These are phyloP conservation scores for Latheticus oryzae DNA, from an alignment of 2,888 invertebrate genomes.

Conservation along the genomic window DNA sequence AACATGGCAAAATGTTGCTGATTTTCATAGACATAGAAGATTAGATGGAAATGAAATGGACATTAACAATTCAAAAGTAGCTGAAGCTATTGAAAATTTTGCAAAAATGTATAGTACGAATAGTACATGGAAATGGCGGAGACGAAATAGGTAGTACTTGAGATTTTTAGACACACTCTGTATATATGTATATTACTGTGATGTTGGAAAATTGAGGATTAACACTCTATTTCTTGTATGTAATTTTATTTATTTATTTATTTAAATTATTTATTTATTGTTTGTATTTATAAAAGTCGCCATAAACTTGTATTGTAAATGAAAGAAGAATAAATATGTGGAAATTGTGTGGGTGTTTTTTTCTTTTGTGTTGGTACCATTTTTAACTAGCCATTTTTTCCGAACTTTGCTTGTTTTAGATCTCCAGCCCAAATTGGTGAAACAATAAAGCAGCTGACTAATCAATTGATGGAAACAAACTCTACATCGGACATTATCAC, in stretches of 20 bases:
- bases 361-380: slow-evolving; percentile 1
- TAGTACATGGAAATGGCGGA: slow-evolving; percentile 60
- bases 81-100: slow-evolving; percentile 58
- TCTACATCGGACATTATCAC: slow-evolving; percentile 64
- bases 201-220: slow-evolving; percentile 39
- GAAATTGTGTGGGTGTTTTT: neutral
- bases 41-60: slow-evolving; percentile 44
- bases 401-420: slow-evolving; percentile 53
- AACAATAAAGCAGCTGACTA: slow-evolving; percentile 71
- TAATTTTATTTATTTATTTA: slow-evolving; percentile 19
- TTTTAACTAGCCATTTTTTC: slow-evolving; percentile 6
- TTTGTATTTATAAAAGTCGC: slow-evolving; percentile 36
- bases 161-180: slow-evolving; percentile 21
- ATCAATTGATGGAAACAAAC: slow-evolving; percentile 69
- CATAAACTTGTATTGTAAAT: slow-evolving; percentile 32
- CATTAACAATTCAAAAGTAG: slow-evolving; percentile 24
- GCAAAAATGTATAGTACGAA: slow-evolving; percentile 63
- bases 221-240: slow-evolving; percentile 7
- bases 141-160: slow-evolving; percentile 32
- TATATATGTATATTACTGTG: slow-evolving; percentile 33
- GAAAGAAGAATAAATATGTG: slow-evolving; percentile 33
- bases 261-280: slow-evolving; percentile 37
- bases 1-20: slow-evolving; percentile 67
- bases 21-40: slow-evolving; percentile 54
- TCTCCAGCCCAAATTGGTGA: slow-evolving; percentile 67